phyloP scores from a whole-genome alignment of 1,140 invertebrate species.

The Akabosia matsudoensis region DNA sequence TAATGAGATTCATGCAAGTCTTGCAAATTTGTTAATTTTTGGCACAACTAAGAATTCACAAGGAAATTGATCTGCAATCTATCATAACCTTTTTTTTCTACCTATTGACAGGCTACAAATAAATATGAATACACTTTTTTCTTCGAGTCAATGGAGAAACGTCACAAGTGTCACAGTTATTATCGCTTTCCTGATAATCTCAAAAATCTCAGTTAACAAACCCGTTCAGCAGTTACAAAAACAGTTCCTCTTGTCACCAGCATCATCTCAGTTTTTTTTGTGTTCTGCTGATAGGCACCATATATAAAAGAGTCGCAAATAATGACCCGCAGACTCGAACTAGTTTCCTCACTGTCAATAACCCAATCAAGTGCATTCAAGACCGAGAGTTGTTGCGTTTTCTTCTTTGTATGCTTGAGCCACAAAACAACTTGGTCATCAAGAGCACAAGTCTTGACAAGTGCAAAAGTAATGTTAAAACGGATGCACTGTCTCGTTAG shows the following conservation, averaged over 20 bases:
- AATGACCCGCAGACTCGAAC: neutral
- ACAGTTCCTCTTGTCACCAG: neutral
- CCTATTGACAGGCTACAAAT: too few species aligned
- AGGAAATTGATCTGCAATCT: neutral
- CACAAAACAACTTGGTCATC: neutral
- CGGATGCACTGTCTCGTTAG: neutral
- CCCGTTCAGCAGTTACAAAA: neutral
- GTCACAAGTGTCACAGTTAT: too few species aligned
- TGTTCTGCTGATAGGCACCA: too few species aligned
- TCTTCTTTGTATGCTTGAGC: neutral
- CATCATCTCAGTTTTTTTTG: too few species aligned
- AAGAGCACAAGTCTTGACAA: neutral
- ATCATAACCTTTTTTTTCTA: too few species aligned
- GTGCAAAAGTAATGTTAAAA: neutral
- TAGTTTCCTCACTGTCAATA: neutral
- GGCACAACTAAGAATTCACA: constrained; percentile 20
- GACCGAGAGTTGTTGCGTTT: neutral
- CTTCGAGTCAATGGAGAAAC: neutral
- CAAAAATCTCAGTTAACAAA: neutral
- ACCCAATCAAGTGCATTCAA: neutral
- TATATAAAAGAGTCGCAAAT: neutral
- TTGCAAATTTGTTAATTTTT: neutral
- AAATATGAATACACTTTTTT: neutral
- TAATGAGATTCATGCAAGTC: neutral
- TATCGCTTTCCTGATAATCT: neutral